phyloP scores from a whole-genome alignment of 37 sponge, comb jelly and placozoan species.

The Crambe crambe region DNA sequence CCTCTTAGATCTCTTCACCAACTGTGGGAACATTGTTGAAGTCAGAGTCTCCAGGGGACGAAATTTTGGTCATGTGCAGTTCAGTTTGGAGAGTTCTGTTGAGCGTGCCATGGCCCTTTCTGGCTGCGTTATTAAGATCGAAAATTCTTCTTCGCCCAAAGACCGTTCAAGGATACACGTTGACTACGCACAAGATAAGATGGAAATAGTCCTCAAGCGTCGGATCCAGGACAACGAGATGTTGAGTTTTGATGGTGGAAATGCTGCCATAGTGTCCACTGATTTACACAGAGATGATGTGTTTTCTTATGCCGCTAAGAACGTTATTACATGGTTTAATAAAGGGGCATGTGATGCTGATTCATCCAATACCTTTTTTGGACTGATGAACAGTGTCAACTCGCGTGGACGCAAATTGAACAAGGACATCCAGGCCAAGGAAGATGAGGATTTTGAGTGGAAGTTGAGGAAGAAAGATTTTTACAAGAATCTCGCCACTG shows the following conservation, averaged over 20 bases:
- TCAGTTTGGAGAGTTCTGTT: constrained; percentile 29
- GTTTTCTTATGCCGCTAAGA: constrained; percentile 51
- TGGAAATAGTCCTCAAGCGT: not conserved
- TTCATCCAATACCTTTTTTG: constrained; percentile 55
- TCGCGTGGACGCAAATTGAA: constrained; percentile 29
- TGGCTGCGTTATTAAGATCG: constrained; percentile 41
- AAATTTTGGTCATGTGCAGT: constrained; percentile 71
- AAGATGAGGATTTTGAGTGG: constrained; percentile 28
- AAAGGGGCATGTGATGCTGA: constrained; percentile 34
- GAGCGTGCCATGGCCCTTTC: constrained; percentile 56
- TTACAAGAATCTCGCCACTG: constrained; percentile 11
- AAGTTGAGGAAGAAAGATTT: not conserved
- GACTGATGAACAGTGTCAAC: constrained; percentile 54
- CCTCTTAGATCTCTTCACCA: constrained; percentile 59
- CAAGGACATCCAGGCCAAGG: constrained; percentile 49
- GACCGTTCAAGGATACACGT: constrained; percentile 53
- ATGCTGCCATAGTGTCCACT: constrained; percentile 22
- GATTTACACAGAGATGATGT: constrained; percentile 52
- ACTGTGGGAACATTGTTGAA: constrained; percentile 58
- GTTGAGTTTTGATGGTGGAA: constrained; percentile 27
- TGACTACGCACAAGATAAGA: constrained; percentile 66
- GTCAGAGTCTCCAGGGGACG: constrained; percentile 48
- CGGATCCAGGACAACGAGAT: constrained; percentile 30
- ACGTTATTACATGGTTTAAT: constrained; percentile 66
- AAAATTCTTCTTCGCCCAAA: constrained; percentile 13